Conservation (phyloP, 2,888 invertebrate species). For the Notodonta ziczac region DNA sequence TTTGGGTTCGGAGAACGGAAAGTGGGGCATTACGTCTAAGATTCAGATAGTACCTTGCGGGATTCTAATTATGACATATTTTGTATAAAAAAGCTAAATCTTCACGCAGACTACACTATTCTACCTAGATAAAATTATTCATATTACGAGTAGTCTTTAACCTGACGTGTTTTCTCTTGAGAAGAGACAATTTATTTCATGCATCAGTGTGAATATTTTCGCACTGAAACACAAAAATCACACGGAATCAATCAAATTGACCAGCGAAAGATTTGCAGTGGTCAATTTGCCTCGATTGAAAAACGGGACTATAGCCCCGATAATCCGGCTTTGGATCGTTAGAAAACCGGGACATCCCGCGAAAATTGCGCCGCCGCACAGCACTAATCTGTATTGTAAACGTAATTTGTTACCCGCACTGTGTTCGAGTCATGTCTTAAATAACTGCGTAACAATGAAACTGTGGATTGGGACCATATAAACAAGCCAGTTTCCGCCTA, state of each 20-base stretch:
- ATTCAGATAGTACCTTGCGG: neutral
- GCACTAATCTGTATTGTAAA: constrained; percentile 12
- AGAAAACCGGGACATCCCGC: neutral
- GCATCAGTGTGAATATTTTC: no score
- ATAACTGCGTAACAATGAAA: constrained; percentile 31
- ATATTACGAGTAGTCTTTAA: no score
- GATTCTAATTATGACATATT: neutral
- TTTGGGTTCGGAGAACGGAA: neutral
- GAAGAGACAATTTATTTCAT: no score
- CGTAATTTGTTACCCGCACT: constrained; percentile 23
- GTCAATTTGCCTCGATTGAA: no score
- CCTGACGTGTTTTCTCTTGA: no score
- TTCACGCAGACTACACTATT: neutral
- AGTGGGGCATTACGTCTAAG: neutral
- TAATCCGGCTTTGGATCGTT: neutral
- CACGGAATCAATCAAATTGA: no score
- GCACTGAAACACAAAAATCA: no score
- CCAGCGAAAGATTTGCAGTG: no score
- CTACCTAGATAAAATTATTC: no score
- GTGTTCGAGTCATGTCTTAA: constrained; percentile 20
- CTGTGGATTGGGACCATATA: constrained; percentile 30
- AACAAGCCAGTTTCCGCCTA: constrained; percentile 29
- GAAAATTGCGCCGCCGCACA: neutral
- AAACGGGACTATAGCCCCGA: no score
- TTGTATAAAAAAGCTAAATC: no score